These are phyloP conservation scores for Myripristis murdjan DNA, from an alignment of 2,797 vertebrate genomes.

Conservation along the genomic window DNA sequence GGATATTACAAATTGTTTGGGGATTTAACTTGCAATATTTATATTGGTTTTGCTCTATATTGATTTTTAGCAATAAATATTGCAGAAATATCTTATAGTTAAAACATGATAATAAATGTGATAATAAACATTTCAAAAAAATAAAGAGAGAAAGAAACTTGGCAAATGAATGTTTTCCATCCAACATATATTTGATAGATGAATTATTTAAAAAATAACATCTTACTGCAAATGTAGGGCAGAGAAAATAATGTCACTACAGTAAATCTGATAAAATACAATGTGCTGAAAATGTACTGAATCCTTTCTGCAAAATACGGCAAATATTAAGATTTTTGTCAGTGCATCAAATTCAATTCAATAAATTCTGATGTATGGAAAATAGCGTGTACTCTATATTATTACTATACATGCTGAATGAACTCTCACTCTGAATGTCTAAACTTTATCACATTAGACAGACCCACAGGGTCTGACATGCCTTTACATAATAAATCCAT, in stretches of 20 bases:
- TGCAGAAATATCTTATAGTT: neutral
- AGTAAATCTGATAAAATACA: slow-evolving; percentile 31
- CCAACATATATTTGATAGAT: neutral
- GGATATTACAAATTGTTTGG: neutral
- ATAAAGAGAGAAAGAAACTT: neutral
- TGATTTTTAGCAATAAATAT: slow-evolving; percentile 14
- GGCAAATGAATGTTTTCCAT: slow-evolving; percentile 1
- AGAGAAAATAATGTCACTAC: slow-evolving; percentile 4
- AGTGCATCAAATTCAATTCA: slow-evolving; percentile 51
- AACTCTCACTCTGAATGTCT: slow-evolving; percentile 45
- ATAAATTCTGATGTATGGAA: slow-evolving; percentile 58
- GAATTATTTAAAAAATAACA: slow-evolving; percentile 4
- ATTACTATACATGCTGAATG: slow-evolving; percentile 18
- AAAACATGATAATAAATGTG: neutral
- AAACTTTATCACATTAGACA: slow-evolving; percentile 49
- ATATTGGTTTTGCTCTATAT: neutral
- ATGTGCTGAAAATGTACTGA: slow-evolving; percentile 32
- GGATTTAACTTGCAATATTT: slow-evolving; percentile 3
- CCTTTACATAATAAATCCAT: slow-evolving; percentile 66
- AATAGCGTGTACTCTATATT: slow-evolving; percentile 59
- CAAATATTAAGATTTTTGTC: slow-evolving; percentile 55
- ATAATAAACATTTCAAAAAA: neutral
- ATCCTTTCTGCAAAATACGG: slow-evolving; percentile 49
- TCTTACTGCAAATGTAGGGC: slow-evolving; percentile 24
- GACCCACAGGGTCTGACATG: slow-evolving; percentile 47